These are phyloP conservation scores for Podarcis cretensis DNA, from an alignment of 2,113 vertebrate genomes.

Conservation along the genomic window DNA sequence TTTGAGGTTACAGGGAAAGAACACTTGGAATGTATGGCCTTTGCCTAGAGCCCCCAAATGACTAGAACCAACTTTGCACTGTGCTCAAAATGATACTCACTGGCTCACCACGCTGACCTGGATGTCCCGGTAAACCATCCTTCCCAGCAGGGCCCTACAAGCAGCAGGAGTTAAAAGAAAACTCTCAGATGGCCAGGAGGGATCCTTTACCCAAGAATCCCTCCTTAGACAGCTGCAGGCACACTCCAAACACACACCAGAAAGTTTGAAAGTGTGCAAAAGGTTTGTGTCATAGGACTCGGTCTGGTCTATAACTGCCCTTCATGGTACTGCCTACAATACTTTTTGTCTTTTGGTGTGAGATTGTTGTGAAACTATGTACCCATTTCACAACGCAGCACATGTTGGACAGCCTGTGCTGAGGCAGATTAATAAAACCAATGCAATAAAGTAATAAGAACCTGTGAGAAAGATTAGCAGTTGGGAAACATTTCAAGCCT, in stretches of 20 bases:
- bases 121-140: slow-evolving; percentile 88
- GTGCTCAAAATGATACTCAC: slow-evolving; percentile 67
- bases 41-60: too few species aligned
- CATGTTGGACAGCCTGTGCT: background rate
- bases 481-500: background rate
- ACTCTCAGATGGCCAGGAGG: fast-evolving
- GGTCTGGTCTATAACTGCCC: background rate
- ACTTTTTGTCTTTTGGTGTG: too few species aligned
- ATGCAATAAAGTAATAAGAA: background rate
- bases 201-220: background rate
- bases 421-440: background rate
- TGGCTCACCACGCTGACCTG: slow-evolving; percentile 89
- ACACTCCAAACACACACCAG: background rate
- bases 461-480: background rate
- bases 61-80: background rate
- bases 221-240: background rate
- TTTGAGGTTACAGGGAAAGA: background rate
- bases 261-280: background rate
- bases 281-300: background rate
- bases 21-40: background rate
- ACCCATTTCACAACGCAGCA: too few species aligned
- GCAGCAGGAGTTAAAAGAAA: background rate
- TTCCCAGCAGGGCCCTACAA: slow-evolving; percentile 86
- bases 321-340: background rate
- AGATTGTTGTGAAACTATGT: background rate